Percentiles rank a stretch among this genome's conserved stretches.
Evolutionary conservation across 2,888 invertebrate genomes (phyloP).

Genomic region (Bombylius major): DNA sequence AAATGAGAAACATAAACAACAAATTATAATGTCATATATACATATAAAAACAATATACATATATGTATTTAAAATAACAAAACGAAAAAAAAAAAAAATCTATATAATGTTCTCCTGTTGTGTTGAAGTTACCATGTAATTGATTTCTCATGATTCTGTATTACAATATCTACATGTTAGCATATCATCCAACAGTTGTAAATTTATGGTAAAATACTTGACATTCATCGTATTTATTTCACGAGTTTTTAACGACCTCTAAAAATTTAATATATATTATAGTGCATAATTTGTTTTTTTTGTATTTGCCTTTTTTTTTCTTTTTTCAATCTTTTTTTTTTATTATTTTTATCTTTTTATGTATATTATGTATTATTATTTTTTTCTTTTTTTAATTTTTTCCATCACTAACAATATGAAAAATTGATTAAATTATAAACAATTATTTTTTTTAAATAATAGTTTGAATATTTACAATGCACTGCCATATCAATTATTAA

Average conservation of each 20-base stretch:
- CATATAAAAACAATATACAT: not conserved
- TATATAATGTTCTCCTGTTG: constrained; percentile 1
- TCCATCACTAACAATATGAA: not conserved
- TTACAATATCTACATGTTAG: not conserved
- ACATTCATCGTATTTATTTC: not conserved
- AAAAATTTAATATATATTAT: not conserved
- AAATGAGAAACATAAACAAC: constrained; percentile 1
- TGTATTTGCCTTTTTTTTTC: too few relatives aligned
- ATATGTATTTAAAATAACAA: not conserved
- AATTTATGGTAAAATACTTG: not conserved
- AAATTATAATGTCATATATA: constrained; percentile 1
- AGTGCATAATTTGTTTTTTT: too few relatives aligned
- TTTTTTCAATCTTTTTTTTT: too few relatives aligned
- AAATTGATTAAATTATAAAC: not conserved
- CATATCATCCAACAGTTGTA: not conserved
- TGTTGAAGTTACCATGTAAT: constrained; percentile 8
- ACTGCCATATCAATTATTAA: too few relatives aligned
- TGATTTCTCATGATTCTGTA: constrained; percentile 8
- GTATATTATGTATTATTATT: not conserved
- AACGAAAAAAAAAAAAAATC: not conserved
- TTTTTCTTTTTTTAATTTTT: not conserved
- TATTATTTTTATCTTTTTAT: too few relatives aligned
- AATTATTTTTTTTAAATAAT: too few relatives aligned
- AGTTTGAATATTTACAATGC: too few relatives aligned
- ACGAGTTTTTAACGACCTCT: not conserved